Conservation (phyloP, 2,888 invertebrate genomes). For the Anodontia alba region DNA sequence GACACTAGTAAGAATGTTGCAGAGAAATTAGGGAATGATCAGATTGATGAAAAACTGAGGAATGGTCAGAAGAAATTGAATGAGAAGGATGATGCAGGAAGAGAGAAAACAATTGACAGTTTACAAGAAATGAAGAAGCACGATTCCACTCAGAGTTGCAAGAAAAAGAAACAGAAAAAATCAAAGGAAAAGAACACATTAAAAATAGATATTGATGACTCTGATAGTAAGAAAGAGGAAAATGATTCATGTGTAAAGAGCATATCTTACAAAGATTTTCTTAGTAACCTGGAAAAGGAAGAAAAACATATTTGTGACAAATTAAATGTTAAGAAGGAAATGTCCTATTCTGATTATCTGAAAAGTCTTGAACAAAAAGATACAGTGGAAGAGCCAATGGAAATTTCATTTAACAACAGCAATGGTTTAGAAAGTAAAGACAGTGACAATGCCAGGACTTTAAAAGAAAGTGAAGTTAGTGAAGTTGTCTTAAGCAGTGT, state of each 20-base stretch:
- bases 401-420: slow-evolving; percentile 16
- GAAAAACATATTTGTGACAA: background rate
- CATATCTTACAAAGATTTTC: slow-evolving; percentile 32
- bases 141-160: background rate
- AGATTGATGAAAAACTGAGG: too few species aligned
- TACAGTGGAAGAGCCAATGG: slow-evolving; percentile 10
- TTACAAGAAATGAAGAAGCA: slow-evolving; percentile 14
- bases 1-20: background rate
- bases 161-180: background rate
- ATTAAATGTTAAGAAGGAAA: slow-evolving; percentile 26
- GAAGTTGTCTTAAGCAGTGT: too few species aligned
- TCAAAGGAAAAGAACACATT: background rate
- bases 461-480: too few species aligned
- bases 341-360: slow-evolving; percentile 49
- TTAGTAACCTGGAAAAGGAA: slow-evolving; percentile 29
- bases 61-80: background rate
- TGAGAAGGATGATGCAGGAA: background rate
- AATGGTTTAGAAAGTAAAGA: background rate
- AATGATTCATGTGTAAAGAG: slow-evolving; percentile 11
- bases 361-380: slow-evolving; percentile 22
- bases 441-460: too few species aligned
- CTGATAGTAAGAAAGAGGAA: slow-evolving; percentile 14
- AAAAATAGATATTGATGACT: background rate
- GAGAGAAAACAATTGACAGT: slow-evolving; percentile 18
- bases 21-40: background rate